Conservation (phyloP, 2,113 vertebrate species). For the Nycticebus coucang region DNA sequence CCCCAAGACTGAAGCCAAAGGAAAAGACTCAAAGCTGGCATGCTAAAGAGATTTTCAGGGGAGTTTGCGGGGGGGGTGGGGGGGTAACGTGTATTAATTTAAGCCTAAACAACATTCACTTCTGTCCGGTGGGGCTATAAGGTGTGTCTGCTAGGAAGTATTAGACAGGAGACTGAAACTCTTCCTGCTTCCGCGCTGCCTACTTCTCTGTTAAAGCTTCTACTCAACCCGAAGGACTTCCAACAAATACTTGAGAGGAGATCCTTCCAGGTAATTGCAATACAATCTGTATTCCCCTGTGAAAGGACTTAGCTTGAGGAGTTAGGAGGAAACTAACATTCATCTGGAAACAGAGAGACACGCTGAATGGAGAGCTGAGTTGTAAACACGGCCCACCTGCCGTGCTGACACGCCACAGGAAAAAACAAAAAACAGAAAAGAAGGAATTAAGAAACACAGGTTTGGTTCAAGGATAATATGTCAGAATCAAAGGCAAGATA, state of each 20-base stretch:
- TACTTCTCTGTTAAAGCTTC: constrained; percentile 24
- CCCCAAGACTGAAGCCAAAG: background rate
- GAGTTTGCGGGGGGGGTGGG: background rate
- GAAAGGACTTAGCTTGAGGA: constrained; percentile 32
- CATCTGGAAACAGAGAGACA: constrained; percentile 50
- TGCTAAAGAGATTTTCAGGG: background rate
- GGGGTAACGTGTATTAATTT: background rate
- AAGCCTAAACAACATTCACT: background rate
- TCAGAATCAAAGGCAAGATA: background rate
- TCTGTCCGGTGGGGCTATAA: background rate
- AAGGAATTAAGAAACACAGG: background rate
- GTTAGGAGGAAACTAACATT: constrained; percentile 29
- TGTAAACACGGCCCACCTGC: constrained; percentile 54
- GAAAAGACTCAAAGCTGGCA: background rate
- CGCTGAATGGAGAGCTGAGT: constrained; percentile 50
- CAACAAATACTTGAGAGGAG: background rate
- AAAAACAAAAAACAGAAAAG: background rate
- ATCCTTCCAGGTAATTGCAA: constrained; percentile 57
- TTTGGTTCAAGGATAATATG: background rate
- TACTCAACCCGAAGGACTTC: background rate
- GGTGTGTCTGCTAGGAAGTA: background rate
- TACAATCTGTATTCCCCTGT: constrained; percentile 36
- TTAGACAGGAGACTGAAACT: background rate
- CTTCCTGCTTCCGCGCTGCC: background rate
- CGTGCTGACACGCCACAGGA: constrained; percentile 50